Evolutionary conservation across 2,113 vertebrate species (phyloP).

Genomic region (Silurus glanis): DNA sequence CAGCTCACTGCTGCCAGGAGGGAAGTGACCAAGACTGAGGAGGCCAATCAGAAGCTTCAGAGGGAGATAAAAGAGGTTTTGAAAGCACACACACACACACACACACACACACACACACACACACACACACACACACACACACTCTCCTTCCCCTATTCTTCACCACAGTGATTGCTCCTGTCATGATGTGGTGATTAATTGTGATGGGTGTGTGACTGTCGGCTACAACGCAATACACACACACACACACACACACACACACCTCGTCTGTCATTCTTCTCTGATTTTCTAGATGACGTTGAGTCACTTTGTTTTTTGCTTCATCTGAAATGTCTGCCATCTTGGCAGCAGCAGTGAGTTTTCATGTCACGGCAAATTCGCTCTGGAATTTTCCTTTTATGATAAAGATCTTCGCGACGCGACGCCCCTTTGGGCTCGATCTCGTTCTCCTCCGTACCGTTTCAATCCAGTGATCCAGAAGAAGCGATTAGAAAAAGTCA

Average conservation of each 20-base stretch:
- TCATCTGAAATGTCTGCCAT: conserved; percentile 50
- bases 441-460: not conserved
- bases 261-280: conserved; percentile 45
- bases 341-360: conserved; percentile 42
- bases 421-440: not conserved
- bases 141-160: conserved; percentile 6
- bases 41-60: conserved; percentile 86
- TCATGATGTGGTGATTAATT: conserved; percentile 26
- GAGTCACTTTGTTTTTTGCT: conserved; percentile 49
- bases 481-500: not conserved
- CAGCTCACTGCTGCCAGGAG: conserved; percentile 84
- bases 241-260: conserved; percentile 21
- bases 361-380: conserved; percentile 40
- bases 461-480: not conserved
- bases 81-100: not conserved
- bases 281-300: conserved; percentile 41
- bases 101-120: not conserved
- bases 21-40: conserved; percentile 86
- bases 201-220: conserved; percentile 37
- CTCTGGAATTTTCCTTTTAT: conserved; percentile 33
- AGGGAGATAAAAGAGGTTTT: conserved; percentile 83
- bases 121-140: conserved; percentile 8
- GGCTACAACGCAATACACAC: conserved; percentile 7
- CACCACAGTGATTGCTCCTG: conserved; percentile 24
- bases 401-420: not conserved